Base-by-base conservation (phyloP, 64 coral and sea anemone genomes). In the Montipora capricornis region DNA sequence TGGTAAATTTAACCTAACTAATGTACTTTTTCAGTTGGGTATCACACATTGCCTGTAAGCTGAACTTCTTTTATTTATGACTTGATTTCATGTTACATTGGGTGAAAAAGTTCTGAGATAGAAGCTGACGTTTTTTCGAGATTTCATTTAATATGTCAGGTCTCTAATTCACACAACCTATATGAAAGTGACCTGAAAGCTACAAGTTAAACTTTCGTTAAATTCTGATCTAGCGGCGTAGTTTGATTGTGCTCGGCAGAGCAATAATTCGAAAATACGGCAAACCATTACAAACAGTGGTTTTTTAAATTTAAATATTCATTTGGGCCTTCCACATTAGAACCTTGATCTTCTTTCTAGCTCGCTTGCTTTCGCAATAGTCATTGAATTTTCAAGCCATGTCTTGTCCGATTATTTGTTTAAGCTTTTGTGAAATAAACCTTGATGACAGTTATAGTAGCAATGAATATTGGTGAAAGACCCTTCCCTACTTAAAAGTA, bases 381-480 rank as follows among this genome's bases (percentile, higher is more conserved):
- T 37, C 37, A 37, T 37, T 37, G 37, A 37, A 37, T 37, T 37
- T 37, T 37, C 37, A 37, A 37, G 37, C 37, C 37, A 37, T 60
- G 57, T 13, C 57, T 60, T 13, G 57, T 13, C 2, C 24, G 57
- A 17, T 67, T 15, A 13, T 84, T 84, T 67, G 9, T 47, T 84
- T 57, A 17, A 59, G 37, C 58, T 4, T 6, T 68, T 47, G 29
- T 37, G 19, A 68, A 84, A 81, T 81, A 81, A 81, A 81, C 78
- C 10, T n/a, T 16, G 15, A 19, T 9, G 37, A 37, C 37, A 37
- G 37, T 37, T 37, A 37, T 37, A 37, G 37, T 1, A 17, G 61
- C 61, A 66, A 66, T 49, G 46, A 15, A 19, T 15, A 45, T 13
- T 13, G 70, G 20, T 20, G 16, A 20, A n/a, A 22, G 66, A 9